Base-by-base conservation (phyloP, 2,113 vertebrate genomes). In the Rhombomys opimus region DNA sequence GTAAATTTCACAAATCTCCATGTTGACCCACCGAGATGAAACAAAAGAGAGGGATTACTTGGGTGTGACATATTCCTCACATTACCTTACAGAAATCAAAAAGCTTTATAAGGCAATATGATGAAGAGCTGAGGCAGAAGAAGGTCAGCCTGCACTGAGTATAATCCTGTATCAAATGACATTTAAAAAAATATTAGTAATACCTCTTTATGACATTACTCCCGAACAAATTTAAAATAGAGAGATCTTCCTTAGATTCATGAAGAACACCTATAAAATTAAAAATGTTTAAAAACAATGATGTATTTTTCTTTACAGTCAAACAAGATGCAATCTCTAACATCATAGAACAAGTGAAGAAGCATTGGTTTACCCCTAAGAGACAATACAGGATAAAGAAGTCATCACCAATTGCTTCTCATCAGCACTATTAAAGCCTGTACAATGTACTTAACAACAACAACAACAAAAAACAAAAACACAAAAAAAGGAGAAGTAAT, bases 401-500 rank as follows among this genome's bases (percentile, higher is more conserved):
- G 0, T 46, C 10, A 87, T 2, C 13, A 25, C 7, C 52, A 87
- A 6, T 13, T 17, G 72, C 5, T 73, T 23, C 15, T 65, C 20
- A 38, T 54, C 27, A 93, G 63, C 41, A 81, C 32, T 25, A 0
- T 65, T 67, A 14, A 13, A 86, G 15, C 18, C 41, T 81, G 27
- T 7, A 7, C 1, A 38, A 72, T 57, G 35, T 20, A 15, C 20
- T 46, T 46, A 46, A 5, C 46, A 46, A 46, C 46, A 46, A 46
- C 46, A 46, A 46, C 46, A 46, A 46, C 8, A 32, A 76, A 67
- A 54, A 32, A 77, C 11, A 18, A 38, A 14, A 12, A 32, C 2
- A 23, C 2, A 23, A 38, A 1, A 9, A 1, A 35, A 73, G 35
- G 4, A 89, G 25, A 20, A 61, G 54, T 1, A 10, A 0, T 12